Evolutionary conservation across 1,140 invertebrate species (phyloP).

Genomic region (Panagrolaimus sp.): DNA sequence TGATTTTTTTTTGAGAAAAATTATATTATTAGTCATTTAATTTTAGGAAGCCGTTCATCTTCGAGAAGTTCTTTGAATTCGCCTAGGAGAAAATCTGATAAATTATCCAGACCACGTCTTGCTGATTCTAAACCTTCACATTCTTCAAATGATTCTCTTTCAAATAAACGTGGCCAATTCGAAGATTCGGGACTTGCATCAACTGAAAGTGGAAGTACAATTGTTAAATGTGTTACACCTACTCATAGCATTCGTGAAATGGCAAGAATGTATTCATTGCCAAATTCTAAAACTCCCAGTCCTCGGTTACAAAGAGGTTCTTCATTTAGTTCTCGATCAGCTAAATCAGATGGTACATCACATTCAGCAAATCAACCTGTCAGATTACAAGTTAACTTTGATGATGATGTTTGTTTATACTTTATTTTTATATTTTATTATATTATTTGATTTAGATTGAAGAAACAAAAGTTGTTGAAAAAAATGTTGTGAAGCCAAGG

Average conservation of each 20-base stretch:
- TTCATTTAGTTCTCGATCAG: not conserved
- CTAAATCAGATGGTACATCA: not conserved
- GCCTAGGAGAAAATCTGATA: not conserved
- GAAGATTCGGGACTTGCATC: not conserved
- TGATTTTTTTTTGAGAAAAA: not conserved
- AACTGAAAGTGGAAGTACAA: constrained; percentile 10
- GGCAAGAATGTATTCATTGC: not conserved
- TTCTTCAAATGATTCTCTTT: not conserved
- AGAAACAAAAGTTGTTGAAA: not conserved
- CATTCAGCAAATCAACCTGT: constrained; percentile 21
- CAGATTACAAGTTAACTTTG: constrained; percentile 18
- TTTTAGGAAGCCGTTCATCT: constrained; percentile 14
- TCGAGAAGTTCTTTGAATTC: not conserved
- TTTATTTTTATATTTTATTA: not conserved
- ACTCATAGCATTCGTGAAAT: not conserved
- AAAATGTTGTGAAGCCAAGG: not conserved
- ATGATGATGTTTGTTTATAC: constrained; percentile 16
- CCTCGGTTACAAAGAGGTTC: not conserved
- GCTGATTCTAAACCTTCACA: not conserved
- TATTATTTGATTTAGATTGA: not conserved
- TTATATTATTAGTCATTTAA: not conserved
- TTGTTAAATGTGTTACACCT: not conserved
- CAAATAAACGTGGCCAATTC: not conserved
- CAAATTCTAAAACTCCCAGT: not conserved
- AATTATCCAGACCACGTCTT: not conserved